A percentile compares a stretch with the other conserved stretches of the same genome.
These are phyloP conservation scores for Drosophila cognata DNA, from an alignment of 2,888 invertebrate species.

Conservation along the genomic window DNA sequence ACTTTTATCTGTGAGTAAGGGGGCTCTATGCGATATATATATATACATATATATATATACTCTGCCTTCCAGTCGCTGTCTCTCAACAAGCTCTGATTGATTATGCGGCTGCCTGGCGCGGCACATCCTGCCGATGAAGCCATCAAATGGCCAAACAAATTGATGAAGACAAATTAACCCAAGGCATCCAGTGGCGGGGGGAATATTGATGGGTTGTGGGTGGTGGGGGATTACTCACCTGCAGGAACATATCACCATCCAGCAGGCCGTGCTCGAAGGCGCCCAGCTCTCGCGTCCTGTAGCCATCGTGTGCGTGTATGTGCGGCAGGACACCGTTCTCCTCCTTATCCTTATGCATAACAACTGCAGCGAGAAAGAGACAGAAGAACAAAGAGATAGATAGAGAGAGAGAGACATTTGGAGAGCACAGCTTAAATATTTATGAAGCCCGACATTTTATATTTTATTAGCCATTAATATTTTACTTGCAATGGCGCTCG, in stretches of 20 bases:
- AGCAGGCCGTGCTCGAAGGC: slow-evolving; percentile 95
- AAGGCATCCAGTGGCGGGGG: slow-evolving; percentile 13
- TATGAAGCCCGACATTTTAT: slow-evolving; percentile 49
- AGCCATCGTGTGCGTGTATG: slow-evolving; percentile 87
- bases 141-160: slow-evolving; percentile 64
- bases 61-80: background rate
- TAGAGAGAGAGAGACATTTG: slow-evolving; percentile 15
- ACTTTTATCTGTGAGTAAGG: slow-evolving; percentile 55
- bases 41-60: background rate
- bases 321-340: slow-evolving; percentile 90
- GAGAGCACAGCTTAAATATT: slow-evolving; percentile 49
- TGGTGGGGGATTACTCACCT: slow-evolving; percentile 87
- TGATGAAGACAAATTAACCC: slow-evolving; percentile 71
- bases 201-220: background rate
- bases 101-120: slow-evolving; percentile 47
- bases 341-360: slow-evolving; percentile 97
- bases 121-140: slow-evolving; percentile 68
- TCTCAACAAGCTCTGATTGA: slow-evolving; percentile 69
- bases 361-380: slow-evolving; percentile 89
- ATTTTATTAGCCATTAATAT: slow-evolving; percentile 74
- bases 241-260: slow-evolving; percentile 97
- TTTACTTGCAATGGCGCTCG: slow-evolving; percentile 46
- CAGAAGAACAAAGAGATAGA: slow-evolving; percentile 59
- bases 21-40: background rate
- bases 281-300: slow-evolving; percentile 90